Evolutionary conservation across 2,797 vertebrate species (phyloP).

Genomic region (Dicrostonyx torquatus): DNA sequence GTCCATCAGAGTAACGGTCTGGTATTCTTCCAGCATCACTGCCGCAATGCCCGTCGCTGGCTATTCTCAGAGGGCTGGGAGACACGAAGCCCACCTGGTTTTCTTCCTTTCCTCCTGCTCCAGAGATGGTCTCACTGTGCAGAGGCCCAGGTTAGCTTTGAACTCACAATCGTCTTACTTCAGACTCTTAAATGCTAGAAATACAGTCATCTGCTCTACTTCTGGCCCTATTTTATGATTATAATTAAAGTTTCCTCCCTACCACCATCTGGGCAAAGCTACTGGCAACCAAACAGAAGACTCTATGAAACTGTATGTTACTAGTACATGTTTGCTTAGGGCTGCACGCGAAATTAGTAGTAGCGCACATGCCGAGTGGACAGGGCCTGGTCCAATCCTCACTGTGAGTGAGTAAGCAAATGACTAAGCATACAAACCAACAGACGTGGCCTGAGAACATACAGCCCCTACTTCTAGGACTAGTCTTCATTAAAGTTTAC

Average conservation of each 20-base stretch:
- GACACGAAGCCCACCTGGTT: conserved; percentile 57
- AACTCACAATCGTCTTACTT: neutral
- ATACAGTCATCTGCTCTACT: neutral
- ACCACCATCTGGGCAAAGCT: conserved; percentile 30
- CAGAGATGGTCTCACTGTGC: neutral
- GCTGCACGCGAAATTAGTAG: too few relatives aligned
- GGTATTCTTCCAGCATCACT: conserved; percentile 16
- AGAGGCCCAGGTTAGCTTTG: neutral
- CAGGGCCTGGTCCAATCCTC: neutral
- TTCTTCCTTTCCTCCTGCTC: neutral
- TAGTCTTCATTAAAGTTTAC: conserved; percentile 35
- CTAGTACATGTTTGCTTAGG: conserved; percentile 30
- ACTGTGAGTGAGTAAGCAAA: neutral
- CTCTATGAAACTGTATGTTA: conserved; percentile 41
- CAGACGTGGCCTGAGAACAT: conserved; percentile 44
- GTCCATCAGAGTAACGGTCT: conserved; percentile 11
- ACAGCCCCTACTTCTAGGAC: neutral
- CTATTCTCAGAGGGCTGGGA: conserved; percentile 5
- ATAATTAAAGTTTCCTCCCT: conserved; percentile 56
- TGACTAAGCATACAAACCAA: neutral
- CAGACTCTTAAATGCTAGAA: neutral
- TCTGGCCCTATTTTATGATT: neutral
- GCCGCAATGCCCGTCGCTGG: conserved; percentile 45
- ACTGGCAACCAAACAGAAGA: conserved; percentile 43
- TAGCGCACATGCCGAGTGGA: neutral